Conservation (phyloP, 2,113 vertebrate species). For the Chamaetylas fuelleborni region DNA sequence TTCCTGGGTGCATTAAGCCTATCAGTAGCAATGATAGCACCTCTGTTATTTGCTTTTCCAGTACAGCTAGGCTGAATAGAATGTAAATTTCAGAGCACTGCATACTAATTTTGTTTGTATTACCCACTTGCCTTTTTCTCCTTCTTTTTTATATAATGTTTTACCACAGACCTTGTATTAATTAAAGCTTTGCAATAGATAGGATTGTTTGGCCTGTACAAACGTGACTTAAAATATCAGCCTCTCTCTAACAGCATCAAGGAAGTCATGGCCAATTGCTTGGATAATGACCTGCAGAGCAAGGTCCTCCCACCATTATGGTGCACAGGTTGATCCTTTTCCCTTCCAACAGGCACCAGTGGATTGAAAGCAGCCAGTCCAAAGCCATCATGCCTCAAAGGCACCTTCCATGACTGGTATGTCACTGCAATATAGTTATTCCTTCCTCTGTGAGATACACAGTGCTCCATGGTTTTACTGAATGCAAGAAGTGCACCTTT, state of each 20-base stretch:
- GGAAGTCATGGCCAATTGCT: not conserved
- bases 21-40: constrained; percentile 46
- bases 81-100: constrained; percentile 37
- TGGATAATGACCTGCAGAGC: not conserved
- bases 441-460: not conserved
- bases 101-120: constrained; percentile 26
- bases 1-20: constrained; percentile 23
- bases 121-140: constrained; percentile 4
- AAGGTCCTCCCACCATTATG: not conserved
- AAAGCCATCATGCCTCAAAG: not conserved
- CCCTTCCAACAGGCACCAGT: not conserved
- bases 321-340: not conserved
- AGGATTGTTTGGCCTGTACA: not conserved
- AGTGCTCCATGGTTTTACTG: not conserved
- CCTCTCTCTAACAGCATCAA: not conserved
- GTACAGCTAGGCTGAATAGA: constrained; percentile 3
- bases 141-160: not conserved
- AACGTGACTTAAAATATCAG: not conserved
- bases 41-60: constrained; percentile 44
- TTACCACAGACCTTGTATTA: constrained; percentile 1
- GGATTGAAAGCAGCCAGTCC: not conserved
- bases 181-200: not conserved
- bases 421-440: not conserved
- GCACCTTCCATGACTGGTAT: not conserved
- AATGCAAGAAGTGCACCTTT: not conserved